Evolutionary conservation across 1,140 invertebrate genomes (phyloP), one percentile per base, ranked within the genome.

Genomic region (Euwallacea similis): DNA sequence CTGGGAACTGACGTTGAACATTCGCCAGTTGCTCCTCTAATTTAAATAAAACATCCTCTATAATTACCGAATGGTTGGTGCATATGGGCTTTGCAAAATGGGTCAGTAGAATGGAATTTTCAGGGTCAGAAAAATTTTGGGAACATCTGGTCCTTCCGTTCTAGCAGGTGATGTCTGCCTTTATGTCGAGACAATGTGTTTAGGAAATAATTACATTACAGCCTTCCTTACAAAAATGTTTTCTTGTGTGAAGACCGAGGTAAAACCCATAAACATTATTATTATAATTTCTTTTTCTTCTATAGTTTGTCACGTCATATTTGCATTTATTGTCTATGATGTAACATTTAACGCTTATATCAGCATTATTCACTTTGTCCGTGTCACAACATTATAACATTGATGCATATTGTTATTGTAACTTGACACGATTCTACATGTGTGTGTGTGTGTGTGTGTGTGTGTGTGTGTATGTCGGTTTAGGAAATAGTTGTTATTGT

Each of bases 91-190:
- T n/a, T 54, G 10, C 16, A 7, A 67, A 67, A 67, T 67, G 65
- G 65, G 65, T 67, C 65, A 67, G 43, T 67, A 67, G 65, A 67
- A 67, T 67, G 54, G 65, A 58, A 67, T 67, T 67, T 67, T 67
- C 65, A 67, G 65, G 65, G 65, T 67, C 65, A 59, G 46, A 58
- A 58, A 67, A 67, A 67, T 67, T 33, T 58, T 15, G 54, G 54
- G 16, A 67, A 59, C 54, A 67, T 44, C 65, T 59, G 54, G 54
- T 46, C 65, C 41, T 58, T 67, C 44, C 43, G 42, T 43, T 67
- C 53, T 59, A 47, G 65, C 65, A 67, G 65, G 65, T 67, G 65
- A 42, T 67, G 63, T 58, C 70, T 65, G 50, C 63, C 16, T 13
- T 56, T 16, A 13, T 56, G 54, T 56, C n/a, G 46, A 50, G 46